phyloP scores from a whole-genome alignment of 2,797 vertebrate genomes.

The Danio aesculapii region DNA sequence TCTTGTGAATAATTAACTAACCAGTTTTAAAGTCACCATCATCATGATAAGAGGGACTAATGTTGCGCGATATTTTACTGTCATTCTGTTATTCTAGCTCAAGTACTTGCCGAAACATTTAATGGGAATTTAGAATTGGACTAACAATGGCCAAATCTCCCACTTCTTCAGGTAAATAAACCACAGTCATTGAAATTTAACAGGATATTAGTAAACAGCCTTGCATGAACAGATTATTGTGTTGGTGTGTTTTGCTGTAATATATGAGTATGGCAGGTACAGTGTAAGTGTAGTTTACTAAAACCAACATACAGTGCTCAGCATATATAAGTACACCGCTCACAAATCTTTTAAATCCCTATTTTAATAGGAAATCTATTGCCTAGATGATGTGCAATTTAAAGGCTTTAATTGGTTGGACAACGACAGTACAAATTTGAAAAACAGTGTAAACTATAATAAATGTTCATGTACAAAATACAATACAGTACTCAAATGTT shows the following conservation, averaged over 20 bases:
- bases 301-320: too few relatives aligned
- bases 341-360: too few relatives aligned
- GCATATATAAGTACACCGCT: too few relatives aligned
- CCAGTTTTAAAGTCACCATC: background rate
- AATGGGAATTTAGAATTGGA: background rate
- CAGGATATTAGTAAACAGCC: background rate
- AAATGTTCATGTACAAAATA: too few relatives aligned
- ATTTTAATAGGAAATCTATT: too few relatives aligned
- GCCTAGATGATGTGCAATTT: too few relatives aligned
- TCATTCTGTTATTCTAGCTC: background rate
- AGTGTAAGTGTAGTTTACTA: background rate
- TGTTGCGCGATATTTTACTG: background rate
- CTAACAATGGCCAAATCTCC: conserved; percentile 5
- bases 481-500: too few relatives aligned
- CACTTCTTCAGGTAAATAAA: background rate
- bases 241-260: background rate
- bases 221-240: background rate
- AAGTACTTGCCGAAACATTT: background rate
- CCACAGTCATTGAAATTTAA: background rate
- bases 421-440: too few relatives aligned
- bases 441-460: too few relatives aligned
- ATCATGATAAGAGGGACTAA: background rate
- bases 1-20: background rate
- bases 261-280: background rate
- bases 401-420: too few relatives aligned